Evolutionary conservation across 2,888 invertebrate species (phyloP), one percentile per base, ranked within the genome.

Genomic region (Pristionchus mayeri): DNA sequence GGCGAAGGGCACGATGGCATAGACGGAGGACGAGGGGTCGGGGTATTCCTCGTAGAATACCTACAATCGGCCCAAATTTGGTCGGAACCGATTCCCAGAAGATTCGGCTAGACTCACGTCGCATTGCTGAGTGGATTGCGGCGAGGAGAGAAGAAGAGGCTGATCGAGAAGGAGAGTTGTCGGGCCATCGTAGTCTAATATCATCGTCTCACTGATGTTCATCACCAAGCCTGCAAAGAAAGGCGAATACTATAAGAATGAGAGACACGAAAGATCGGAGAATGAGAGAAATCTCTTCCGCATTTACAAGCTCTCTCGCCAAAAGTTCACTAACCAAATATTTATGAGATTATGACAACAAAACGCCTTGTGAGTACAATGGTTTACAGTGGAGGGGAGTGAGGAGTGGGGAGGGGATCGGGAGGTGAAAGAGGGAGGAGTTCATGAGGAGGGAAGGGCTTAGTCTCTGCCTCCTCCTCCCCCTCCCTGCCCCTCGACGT

Each of bases 1-100:
- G 18, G 88, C 87, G 83, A 91, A 91, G 16, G 90, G 89, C 2
- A 89, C 85, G 30, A 88, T 88, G 57, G 88, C 86, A 67, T 89
- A 90, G 11, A 84, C 79, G 30, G 87, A 88, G n/a, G 86, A 85
- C 0, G 90, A 88, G 11, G 89, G 89, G 81, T 90, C 90, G 44
- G 89, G 89, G 44, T 87, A 88, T 13, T 85, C 84, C 44, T 89
- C 85, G 85, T 86, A 88, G 84, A 85, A 85, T 27, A 85, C 79
- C 52, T 76, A 57, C 18, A 85, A 78, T 21, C 13, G 27, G 27
- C 50, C 63, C 50, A 78, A 48, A 50, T 78, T 50, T 37, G 48
- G 44, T 16, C 13, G 18, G 13, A 24, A 6, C 44, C 13, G 13
- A 44, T 24, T 57, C 7, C 6, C 6, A 57, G 13, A 11, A 24